Evolutionary conservation across 2,797 vertebrate genomes (phyloP).

Genomic region (Tachyglossus aculeatus): DNA sequence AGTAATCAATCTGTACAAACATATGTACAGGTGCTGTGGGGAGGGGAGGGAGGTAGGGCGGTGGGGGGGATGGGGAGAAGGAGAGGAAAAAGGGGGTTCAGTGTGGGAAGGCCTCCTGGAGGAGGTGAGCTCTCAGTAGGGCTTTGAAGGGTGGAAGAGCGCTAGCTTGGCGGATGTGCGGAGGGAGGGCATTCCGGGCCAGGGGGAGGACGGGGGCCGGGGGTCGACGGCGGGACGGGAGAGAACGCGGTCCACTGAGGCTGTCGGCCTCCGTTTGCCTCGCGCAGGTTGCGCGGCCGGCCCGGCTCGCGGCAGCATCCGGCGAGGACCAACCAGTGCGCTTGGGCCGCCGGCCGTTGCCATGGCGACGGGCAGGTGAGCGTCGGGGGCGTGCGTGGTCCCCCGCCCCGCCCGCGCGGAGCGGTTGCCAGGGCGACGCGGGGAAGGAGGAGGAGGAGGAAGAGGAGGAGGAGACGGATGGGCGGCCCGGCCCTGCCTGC

Average conservation of each 20-base stretch:
- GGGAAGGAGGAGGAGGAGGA: constrained; percentile 53
- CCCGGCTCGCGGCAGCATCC: not conserved
- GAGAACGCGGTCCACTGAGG: not conserved
- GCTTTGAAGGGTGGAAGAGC: too few relatives aligned
- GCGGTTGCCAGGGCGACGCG: too few relatives aligned
- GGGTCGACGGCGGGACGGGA: not conserved
- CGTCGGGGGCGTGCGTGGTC: constrained; percentile 45
- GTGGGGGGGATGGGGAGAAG: not conserved
- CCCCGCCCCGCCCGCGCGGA: constrained; percentile 27
- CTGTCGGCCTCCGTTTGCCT: not conserved
- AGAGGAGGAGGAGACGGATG: constrained; percentile 57
- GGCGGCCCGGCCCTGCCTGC: constrained; percentile 44
- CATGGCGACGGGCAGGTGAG: constrained; percentile 53
- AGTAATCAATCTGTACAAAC: too few relatives aligned
- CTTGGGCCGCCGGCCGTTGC: not conserved
- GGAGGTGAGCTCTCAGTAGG: too few relatives aligned
- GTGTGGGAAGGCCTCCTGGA: too few relatives aligned
- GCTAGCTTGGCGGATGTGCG: too few relatives aligned
- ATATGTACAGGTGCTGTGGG: not conserved
- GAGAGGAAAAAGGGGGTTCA: too few relatives aligned
- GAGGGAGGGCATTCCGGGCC: too few relatives aligned
- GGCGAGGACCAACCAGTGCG: constrained; percentile 4
- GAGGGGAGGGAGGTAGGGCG: not conserved
- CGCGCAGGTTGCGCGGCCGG: not conserved
- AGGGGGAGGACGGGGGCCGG: not conserved